Evolutionary conservation across 2,797 vertebrate genomes (phyloP), one percentile per base, ranked within the genome.

Genomic region (Megalops cyprinoides): DNA sequence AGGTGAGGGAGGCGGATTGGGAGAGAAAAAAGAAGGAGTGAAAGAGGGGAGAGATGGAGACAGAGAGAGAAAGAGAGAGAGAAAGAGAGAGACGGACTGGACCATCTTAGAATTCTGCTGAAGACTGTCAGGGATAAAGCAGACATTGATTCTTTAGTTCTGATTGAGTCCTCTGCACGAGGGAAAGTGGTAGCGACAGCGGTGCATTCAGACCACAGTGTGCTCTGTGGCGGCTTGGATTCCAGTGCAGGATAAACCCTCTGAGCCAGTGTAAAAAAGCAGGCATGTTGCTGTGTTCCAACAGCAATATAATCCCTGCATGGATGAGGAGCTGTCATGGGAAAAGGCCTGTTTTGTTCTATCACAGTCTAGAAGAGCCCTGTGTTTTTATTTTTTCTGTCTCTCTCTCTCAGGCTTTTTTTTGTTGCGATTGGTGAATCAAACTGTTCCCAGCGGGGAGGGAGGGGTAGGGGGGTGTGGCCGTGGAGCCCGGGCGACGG

Each of bases 31-130:
- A 81, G 85, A 82, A 81, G 81, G 81, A 53, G 55, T 71, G 51
- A 39, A 80, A 85, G 39, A 46, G 62, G 31, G 78, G 48, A 85
- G 69, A 62, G 79, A 0, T 78, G 37, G 49, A 77, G 18, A 37
- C 10, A 79, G 74, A 60, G 84, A 80, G 86, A 77, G 80, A 81
- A 85, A 82, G 83, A 84, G 82, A 55, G 51, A 77, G 49, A 12
- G 80, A 84, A 37, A 67, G 71, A 75, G 78, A 8, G 60, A 79
- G 74, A 34, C 84, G 74, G 86, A 85, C 79, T 78, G 83, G 31
- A 69, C 87, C 71, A 82, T 86, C 81, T 83, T 34, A 78, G 87
- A 86, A 83, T 88, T 81, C 82, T 84, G n/a, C 80, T 48, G 77
- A 85, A 82, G 78, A 82, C 4, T n/a, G 34, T 42, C 60, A 31